A percentile compares a stretch with the other conserved stretches of the same genome.
phyloP scores from a whole-genome alignment of 2,888 invertebrate species.

The Tetragonula carbonaria region DNA sequence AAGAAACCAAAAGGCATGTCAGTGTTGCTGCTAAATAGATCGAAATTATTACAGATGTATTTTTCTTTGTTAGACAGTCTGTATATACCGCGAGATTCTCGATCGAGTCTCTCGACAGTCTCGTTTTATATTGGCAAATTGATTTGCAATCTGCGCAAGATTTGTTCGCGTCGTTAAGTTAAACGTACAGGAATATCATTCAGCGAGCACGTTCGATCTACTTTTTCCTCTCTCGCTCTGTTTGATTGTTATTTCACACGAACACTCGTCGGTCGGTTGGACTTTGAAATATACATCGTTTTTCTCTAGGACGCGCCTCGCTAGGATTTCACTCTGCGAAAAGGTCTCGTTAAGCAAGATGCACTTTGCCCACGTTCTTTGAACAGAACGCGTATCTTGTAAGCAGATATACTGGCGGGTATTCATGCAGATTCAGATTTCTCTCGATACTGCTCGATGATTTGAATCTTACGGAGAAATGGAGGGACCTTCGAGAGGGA shows the following conservation, averaged over 20 bases:
- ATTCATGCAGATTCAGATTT: too few species aligned
- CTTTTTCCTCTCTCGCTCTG: background rate
- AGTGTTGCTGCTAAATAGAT: slow-evolving; percentile 6
- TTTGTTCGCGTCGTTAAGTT: background rate
- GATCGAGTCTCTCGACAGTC: background rate
- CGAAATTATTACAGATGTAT: slow-evolving; percentile 16
- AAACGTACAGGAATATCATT: background rate
- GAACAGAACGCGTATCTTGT: background rate
- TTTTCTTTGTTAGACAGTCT: background rate
- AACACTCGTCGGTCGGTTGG: slow-evolving; percentile 7
- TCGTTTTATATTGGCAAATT: background rate
- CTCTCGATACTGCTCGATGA: too few species aligned
- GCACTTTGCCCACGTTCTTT: slow-evolving; percentile 9
- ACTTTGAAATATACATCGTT: slow-evolving; percentile 10
- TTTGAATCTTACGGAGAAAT: too few species aligned
- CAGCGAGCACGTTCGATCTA: background rate
- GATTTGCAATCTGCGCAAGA: background rate
- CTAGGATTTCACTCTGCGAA: background rate
- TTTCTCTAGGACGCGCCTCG: background rate
- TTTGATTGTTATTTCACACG: slow-evolving; percentile 17
- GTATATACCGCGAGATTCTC: too few species aligned
- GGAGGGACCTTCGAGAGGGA: too few species aligned
- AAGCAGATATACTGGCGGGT: too few species aligned
- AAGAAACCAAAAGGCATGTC: background rate
- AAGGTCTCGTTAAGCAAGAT: slow-evolving; percentile 2